Evolutionary conservation across 2,888 invertebrate species (phyloP), one percentile per base, ranked within the genome.

Genomic region (Acleris sparsana): DNA sequence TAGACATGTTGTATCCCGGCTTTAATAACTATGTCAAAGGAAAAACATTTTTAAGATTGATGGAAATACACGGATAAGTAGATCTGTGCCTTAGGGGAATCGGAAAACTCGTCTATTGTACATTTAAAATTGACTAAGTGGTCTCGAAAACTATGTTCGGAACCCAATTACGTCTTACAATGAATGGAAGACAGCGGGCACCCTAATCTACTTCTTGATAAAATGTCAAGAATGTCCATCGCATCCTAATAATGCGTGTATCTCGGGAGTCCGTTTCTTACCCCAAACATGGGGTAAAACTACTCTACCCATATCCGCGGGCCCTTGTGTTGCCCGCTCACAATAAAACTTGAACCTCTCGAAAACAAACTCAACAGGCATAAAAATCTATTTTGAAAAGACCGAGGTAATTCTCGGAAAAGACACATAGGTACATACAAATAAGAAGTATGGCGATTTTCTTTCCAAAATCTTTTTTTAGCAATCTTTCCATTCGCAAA

Each of bases 321-420:
- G 67, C 70, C 70, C 76, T 73, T 71, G 49, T 67, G 48, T 46
- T 59, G 33, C 49, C 59, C 56, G 69, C 70, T 72, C 68, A 83
- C 78, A 85, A 87, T 85, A 80, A 78, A 79, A 78, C 79, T 70
- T 71, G 71, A 76, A 73, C 69, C 80, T 77, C 83, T 83, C 72
- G 78, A 84, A 79, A 80, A 82, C 77, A 82, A 82, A 86, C 80
- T 87, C 84, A 87, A 87, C 82, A 84, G 73, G 76, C 80, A 79
- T 79, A 76, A 80, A 76, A 78, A 76, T 75, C 75, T 78, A 74
- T 79, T 75, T 72, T 72, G 61, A 67, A 63, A 60, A 69, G 66
- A 63, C 67, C 53, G 53, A 52, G 53, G 57, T 55, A 52, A 60
- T 58, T 60, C 56, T 66, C 44, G 55, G 39, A 4, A 9, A 33